phyloP scores from a whole-genome alignment of 2,797 vertebrate genomes.

The Petrocephalus sullivani region DNA sequence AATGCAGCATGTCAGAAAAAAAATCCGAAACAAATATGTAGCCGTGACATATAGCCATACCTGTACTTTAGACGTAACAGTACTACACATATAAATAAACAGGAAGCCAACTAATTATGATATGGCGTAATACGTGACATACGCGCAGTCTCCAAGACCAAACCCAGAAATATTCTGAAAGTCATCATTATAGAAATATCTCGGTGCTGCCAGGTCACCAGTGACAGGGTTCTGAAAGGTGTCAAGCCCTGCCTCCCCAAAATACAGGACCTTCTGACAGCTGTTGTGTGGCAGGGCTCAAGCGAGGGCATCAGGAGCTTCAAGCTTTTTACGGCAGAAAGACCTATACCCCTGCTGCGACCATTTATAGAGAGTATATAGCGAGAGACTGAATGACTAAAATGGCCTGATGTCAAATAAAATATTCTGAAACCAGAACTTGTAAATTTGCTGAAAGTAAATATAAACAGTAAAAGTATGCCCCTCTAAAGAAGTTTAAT shows the following conservation, averaged over 20 bases:
- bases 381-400: not conserved
- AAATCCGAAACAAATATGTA: not conserved
- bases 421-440: not conserved
- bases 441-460: not conserved
- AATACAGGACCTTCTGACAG: constrained; percentile 40
- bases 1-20: not conserved
- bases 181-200: constrained; percentile 25
- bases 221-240: constrained; percentile 40
- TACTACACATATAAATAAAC: not conserved
- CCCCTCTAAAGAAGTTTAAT: not conserved
- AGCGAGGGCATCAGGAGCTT: not conserved
- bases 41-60: not conserved
- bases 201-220: constrained; percentile 50
- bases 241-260: constrained; percentile 35
- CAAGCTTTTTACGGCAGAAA: constrained; percentile 9
- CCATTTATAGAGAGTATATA: constrained; percentile 16
- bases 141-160: not conserved
- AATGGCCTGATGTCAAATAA: not conserved
- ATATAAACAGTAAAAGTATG: not conserved
- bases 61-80: not conserved
- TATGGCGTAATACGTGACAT: not conserved
- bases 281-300: constrained; percentile 34
- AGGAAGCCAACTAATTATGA: not conserved
- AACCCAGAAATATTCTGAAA: not conserved
- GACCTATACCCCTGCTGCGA: not conserved